Evolutionary conservation across 2,797 vertebrate species (phyloP).

Genomic region (Myotis pilosus): DNA sequence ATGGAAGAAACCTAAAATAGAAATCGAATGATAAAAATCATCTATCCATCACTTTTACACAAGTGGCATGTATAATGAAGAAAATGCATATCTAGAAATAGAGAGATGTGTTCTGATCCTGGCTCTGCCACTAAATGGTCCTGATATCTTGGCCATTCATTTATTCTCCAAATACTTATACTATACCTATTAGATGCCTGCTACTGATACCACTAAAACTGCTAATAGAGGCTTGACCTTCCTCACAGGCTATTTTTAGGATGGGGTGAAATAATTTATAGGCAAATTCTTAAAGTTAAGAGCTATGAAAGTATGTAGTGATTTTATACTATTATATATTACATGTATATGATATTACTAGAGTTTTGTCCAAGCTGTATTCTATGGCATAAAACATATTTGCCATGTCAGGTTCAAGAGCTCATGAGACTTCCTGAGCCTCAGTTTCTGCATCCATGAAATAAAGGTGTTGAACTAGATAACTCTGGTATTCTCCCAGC

Average conservation of each 20-base stretch:
- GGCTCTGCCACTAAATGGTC: background rate
- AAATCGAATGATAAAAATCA: constrained; percentile 24
- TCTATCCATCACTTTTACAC: background rate
- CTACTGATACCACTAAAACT: background rate
- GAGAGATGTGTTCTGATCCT: background rate
- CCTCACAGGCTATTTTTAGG: background rate
- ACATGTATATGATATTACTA: background rate
- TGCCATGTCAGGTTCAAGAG: background rate
- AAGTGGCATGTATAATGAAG: background rate
- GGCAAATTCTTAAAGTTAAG: background rate
- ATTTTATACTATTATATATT: background rate
- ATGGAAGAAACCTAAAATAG: background rate
- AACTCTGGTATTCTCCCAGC: background rate
- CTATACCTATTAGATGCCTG: background rate
- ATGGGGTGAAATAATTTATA: background rate
- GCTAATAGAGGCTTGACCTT: background rate
- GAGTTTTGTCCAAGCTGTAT: background rate
- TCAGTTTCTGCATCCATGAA: background rate
- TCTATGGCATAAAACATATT: background rate
- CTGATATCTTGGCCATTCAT: background rate
- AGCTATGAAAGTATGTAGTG: background rate
- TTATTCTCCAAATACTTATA: background rate
- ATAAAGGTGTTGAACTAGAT: background rate
- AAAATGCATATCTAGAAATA: background rate
- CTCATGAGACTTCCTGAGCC: background rate